Conservation (phyloP, 2,888 invertebrate genomes). For the Pristionchus maxplancki region DNA sequence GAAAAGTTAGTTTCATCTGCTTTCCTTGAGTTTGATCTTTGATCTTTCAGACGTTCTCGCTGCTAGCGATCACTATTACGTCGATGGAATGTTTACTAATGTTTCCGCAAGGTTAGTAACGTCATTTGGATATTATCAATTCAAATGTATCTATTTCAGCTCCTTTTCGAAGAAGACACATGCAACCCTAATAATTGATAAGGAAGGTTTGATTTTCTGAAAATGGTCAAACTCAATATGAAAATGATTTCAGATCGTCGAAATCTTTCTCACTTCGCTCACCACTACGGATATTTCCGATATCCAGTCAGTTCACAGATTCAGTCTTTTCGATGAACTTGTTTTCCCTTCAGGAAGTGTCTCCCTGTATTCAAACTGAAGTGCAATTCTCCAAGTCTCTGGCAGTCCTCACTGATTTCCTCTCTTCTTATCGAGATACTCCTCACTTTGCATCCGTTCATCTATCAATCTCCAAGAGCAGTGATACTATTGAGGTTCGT, state of each 20-base stretch:
- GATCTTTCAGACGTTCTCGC: background rate
- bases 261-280: background rate
- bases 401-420: background rate
- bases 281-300: constrained; percentile 11
- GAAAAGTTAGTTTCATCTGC: background rate
- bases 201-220: background rate
- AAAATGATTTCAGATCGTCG: background rate
- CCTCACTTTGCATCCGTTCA: constrained; percentile 5
- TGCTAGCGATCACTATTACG: background rate
- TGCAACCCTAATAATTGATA: constrained; percentile 7
- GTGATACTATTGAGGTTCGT: background rate
- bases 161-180: background rate
- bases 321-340: background rate
- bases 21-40: background rate
- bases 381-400: background rate
- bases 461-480: background rate
- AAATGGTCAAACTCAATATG: background rate
- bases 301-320: background rate
- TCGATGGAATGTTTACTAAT: background rate
- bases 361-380: background rate
- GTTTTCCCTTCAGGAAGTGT: background rate
- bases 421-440: background rate
- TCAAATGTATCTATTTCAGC: background rate
- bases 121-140: background rate
- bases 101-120: background rate